phyloP scores from a whole-genome alignment of 2,888 invertebrate species.

The Caradrina clavipalpis region DNA sequence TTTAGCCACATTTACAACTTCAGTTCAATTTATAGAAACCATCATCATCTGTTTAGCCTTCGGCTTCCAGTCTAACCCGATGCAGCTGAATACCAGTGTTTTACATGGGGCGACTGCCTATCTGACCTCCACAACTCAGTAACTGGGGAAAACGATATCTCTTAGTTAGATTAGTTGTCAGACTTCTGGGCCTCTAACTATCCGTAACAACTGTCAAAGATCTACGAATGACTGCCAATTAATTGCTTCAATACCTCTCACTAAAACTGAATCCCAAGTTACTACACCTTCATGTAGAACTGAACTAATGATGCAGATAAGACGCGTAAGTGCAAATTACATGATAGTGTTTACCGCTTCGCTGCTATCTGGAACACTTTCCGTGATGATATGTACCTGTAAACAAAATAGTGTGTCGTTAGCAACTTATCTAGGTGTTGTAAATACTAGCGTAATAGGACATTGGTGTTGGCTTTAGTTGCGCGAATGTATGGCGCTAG shows the following conservation, averaged over 20 bases:
- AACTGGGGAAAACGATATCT: no score
- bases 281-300: background rate
- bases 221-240: no score
- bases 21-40: no score
- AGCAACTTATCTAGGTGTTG: slow-evolving; percentile 38
- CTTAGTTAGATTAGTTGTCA: no score
- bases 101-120: no score
- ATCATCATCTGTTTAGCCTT: no score
- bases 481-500: background rate
- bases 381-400: slow-evolving; percentile 42
- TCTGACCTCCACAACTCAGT: no score
- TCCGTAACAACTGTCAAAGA: no score
- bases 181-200: no score
- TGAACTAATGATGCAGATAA: slow-evolving; percentile 31
- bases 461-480: slow-evolving; percentile 15
- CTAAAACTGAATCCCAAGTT: slow-evolving; percentile 3
- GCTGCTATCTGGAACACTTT: slow-evolving; percentile 27
- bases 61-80: no score
- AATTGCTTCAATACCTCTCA: background rate
- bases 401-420: slow-evolving; percentile 47
- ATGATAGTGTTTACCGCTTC: slow-evolving; percentile 30
- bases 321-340: slow-evolving; percentile 35
- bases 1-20: background rate
- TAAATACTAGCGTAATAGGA: slow-evolving; percentile 18
- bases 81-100: no score